Evolutionary conservation across 2,888 invertebrate genomes (phyloP), one percentile per base, ranked within the genome.

Genomic region (Leptogaster cylindrica): DNA sequence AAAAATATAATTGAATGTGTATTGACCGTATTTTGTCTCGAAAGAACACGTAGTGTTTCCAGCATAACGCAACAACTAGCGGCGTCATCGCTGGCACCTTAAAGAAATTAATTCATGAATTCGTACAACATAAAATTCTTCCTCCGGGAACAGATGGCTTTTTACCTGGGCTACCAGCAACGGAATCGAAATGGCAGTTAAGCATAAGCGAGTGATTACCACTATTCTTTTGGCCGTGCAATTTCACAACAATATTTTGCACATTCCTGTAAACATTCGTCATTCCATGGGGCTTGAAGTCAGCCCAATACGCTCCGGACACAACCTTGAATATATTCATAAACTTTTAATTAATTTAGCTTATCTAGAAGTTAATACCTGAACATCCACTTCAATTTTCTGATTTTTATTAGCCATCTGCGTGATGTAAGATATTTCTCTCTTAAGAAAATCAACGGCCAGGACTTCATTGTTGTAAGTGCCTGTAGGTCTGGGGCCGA

Each of bases 111-210:
- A 6, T 5, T 3, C 10, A 58, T 25, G 36, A 6, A 2, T 52
- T n/a, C n/a, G n/a, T n/a, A n/a, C n/a, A n/a, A n/a, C n/a, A n/a
- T n/a, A n/a, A n/a, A n/a, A 46, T 23, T 8, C 6, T 7, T 31
- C 31, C 31, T 31, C 31, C 10, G 20, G 1, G 2, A 7, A 46
- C n/a, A 20, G 1, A 12, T 18, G n/a, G 2, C 68, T 16, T 33
- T 10, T 77, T 77, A 90, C 92, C 94, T 77, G 93, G 92, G 81
- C 93, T 93, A 74, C 90, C 91, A 33, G 91, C 87, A 73, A 94
- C 92, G 61, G 92, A 88, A 83, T 96, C 96, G 82, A 89, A 94
- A 83, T 97, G 97, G 76, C 95, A 93, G 82, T 96, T 97, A 73
- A 97, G 82, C 74, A 96, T 83, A 70, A 96, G 81, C 73, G 89